These are phyloP conservation scores for Hypsibius dujardini DNA, from an alignment of 1,140 invertebrate species.

Conservation along the genomic window DNA sequence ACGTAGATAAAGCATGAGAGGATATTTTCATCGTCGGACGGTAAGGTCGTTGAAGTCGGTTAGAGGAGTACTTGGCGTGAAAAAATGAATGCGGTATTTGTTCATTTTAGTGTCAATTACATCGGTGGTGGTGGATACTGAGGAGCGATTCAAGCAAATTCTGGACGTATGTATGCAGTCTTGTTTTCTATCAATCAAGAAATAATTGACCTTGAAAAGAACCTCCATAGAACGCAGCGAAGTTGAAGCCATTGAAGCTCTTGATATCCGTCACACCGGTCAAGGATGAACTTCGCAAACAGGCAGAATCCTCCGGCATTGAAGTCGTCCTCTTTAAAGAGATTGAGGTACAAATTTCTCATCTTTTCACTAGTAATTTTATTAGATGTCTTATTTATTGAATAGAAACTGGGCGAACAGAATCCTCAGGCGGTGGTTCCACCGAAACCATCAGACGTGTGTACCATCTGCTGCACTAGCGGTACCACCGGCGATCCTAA, in stretches of 20 bases:
- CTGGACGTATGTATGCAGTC: not conserved
- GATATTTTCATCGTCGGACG: too few species aligned
- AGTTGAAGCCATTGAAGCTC: not conserved
- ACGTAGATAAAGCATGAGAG: too few species aligned
- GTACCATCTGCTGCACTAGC: constrained; percentile 86
- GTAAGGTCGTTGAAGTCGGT: too few species aligned
- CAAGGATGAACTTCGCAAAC: not conserved
- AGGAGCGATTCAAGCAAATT: not conserved
- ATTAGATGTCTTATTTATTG: not conserved
- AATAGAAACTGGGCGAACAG: not conserved
- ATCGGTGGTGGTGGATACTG: not conserved
- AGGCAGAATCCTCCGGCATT: not conserved
- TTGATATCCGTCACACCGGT: not conserved
- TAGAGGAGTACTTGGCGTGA: not conserved
- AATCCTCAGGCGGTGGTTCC: constrained; percentile 28
- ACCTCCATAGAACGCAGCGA: not conserved
- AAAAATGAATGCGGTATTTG: not conserved
- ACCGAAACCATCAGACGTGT: constrained; percentile 62
- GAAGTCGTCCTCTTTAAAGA: constrained; percentile 1
- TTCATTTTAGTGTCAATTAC: not conserved
- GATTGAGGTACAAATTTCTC: not conserved
- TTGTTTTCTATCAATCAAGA: not conserved
- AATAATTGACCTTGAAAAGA: too few species aligned
- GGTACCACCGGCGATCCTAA: constrained; percentile 93
- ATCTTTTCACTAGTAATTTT: not conserved